Percentiles rank a stretch among this genome's conserved stretches.
These are phyloP conservation scores for Plecotus auritus DNA, from an alignment of 2,113 vertebrate species.

Conservation along the genomic window DNA sequence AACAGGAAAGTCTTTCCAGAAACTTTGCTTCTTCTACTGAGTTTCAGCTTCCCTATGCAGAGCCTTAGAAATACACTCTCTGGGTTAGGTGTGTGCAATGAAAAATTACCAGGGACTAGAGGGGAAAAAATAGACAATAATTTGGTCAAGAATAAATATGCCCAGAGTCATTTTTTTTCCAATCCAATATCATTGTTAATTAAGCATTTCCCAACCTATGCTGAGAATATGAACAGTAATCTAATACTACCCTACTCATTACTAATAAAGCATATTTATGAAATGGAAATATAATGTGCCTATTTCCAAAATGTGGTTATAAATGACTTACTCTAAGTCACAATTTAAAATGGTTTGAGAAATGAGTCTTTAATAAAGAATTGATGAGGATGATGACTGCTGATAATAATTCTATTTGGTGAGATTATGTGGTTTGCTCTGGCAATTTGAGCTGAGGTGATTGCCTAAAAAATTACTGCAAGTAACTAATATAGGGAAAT, in stretches of 20 bases:
- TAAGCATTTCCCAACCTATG: slow-evolving; percentile 65
- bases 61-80: not conserved
- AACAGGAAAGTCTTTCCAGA: not conserved
- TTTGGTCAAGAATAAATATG: slow-evolving; percentile 67
- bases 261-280: slow-evolving; percentile 72
- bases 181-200: slow-evolving; percentile 67
- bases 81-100: not conserved
- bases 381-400: slow-evolving; percentile 58
- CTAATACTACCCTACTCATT: slow-evolving; percentile 55
- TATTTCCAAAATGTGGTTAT: slow-evolving; percentile 68
- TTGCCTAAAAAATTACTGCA: slow-evolving; percentile 61
- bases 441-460: slow-evolving; percentile 63
- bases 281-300: slow-evolving; percentile 69
- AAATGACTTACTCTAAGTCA: slow-evolving; percentile 68
- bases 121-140: not conserved
- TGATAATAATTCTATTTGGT: slow-evolving; percentile 68
- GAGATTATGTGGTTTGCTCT: slow-evolving; percentile 58
- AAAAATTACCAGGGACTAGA: slow-evolving; percentile 28
- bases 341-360: slow-evolving; percentile 63
- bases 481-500: slow-evolving; percentile 57
- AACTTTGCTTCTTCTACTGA: not conserved
- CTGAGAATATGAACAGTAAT: slow-evolving; percentile 58
- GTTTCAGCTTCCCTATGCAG: not conserved
- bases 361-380: slow-evolving; percentile 71
- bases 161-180: slow-evolving; percentile 54